phyloP scores from a whole-genome alignment of 2,113 vertebrate species.

The Columbina picui region DNA sequence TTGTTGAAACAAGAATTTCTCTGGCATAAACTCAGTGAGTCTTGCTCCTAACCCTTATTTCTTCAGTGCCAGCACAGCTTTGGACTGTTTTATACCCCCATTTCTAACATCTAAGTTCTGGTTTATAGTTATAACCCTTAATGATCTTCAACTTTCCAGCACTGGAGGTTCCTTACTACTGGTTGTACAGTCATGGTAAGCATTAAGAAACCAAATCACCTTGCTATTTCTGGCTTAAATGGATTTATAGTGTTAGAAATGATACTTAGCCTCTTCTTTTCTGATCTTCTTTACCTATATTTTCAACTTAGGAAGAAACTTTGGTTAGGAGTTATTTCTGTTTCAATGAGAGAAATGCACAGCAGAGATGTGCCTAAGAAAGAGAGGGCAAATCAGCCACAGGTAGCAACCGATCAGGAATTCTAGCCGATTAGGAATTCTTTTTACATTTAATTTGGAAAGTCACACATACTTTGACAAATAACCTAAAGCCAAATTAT shows the following conservation, averaged over 20 bases:
- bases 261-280: not conserved
- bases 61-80: not conserved
- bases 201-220: not conserved
- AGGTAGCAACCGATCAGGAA: not conserved
- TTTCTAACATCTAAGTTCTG: not conserved
- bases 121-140: not conserved
- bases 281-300: not conserved
- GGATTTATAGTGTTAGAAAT: not conserved
- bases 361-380: not conserved
- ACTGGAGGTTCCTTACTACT: not conserved
- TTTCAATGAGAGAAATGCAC: not conserved
- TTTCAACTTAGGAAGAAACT: not conserved
- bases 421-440: not conserved
- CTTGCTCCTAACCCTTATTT: not conserved
- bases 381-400: not conserved
- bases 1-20: not conserved
- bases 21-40: not conserved
- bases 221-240: not conserved
- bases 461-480: not conserved
- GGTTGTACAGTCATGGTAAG: not conserved
- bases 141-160: not conserved
- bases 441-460: not conserved
- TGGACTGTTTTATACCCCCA: not conserved
- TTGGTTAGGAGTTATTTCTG: not conserved
- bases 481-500: not conserved